A percentile compares a stretch with the other conserved stretches of the same genome.
Evolutionary conservation across 2,113 vertebrate genomes (phyloP).

Genomic region (Callorhinus ursinus): DNA sequence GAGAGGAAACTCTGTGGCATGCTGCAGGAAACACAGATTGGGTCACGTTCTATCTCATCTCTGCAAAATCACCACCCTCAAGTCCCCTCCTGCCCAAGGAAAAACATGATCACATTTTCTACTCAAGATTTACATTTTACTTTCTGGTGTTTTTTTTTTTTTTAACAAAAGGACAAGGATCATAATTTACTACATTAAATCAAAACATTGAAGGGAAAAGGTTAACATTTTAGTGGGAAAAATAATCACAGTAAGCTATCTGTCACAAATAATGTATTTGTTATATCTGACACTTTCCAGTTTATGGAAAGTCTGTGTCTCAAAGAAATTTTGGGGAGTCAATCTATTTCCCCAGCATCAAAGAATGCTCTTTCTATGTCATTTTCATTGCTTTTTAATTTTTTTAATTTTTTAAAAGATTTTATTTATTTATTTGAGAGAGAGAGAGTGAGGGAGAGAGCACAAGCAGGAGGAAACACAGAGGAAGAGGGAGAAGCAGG

Average conservation of each 20-base stretch:
- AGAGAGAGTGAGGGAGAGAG: not conserved
- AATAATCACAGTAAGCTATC: not conserved
- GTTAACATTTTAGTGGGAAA: not conserved
- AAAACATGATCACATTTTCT: not conserved
- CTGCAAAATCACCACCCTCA: no score
- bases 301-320: not conserved
- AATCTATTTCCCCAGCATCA: not conserved
- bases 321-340: not conserved
- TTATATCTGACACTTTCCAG: not conserved
- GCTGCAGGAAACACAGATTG: not conserved
- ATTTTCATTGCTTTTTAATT: not conserved
- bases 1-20: not conserved
- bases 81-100: not conserved
- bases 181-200: not conserved
- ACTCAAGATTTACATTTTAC: not conserved
- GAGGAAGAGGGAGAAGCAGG: not conserved
- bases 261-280: not conserved
- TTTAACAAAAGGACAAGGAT: not conserved
- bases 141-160: not conserved
- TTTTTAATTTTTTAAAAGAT: not conserved
- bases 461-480: not conserved
- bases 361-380: not conserved
- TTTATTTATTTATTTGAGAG: not conserved
- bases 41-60: not conserved
- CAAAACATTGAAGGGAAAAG: conserved; percentile 25